phyloP scores from a whole-genome alignment of 2,797 vertebrate genomes.

The Rhinatrema bivittatum region DNA sequence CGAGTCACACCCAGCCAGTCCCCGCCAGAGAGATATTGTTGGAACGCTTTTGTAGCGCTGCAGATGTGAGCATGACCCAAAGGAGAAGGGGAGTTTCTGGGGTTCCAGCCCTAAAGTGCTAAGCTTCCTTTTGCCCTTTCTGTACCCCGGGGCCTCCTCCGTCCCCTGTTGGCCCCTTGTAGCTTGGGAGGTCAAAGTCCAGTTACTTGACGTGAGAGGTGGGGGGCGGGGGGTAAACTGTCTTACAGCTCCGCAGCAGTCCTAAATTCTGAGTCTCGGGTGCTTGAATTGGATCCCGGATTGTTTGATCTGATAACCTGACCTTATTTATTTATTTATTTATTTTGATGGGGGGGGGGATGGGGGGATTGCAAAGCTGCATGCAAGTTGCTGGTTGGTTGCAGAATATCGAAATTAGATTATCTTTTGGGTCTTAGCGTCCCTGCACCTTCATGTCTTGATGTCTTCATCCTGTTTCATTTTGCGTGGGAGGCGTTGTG shows the following conservation, averaged over 20 bases:
- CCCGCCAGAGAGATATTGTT: too few relatives aligned
- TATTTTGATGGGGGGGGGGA: background rate
- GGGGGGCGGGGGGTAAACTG: background rate
- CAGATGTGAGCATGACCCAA: too few relatives aligned
- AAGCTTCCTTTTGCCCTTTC: background rate
- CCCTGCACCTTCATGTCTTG: background rate
- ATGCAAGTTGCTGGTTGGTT: background rate
- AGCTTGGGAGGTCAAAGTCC: too few relatives aligned
- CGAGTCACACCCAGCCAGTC: too few relatives aligned
- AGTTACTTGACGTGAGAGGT: too few relatives aligned
- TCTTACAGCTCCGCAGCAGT: slow-evolving; percentile 27
- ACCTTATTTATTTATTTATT: background rate
- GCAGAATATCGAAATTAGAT: background rate
- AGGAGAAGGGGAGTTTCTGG: too few relatives aligned
- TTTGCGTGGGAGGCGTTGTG: too few relatives aligned
- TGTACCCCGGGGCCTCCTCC: background rate
- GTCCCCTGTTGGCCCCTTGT: rapidly evolving
- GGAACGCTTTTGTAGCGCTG: too few relatives aligned
- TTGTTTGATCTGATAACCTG: too few relatives aligned
- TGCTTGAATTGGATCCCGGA: slow-evolving; percentile 18
- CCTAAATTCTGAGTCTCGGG: slow-evolving; percentile 37
- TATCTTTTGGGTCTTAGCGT: background rate
- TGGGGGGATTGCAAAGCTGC: background rate
- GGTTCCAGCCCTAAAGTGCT: slow-evolving; percentile 21
- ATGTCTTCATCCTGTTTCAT: too few relatives aligned